Percentiles rank a stretch among this genome's conserved stretches.
phyloP scores from a whole-genome alignment of 2,113 vertebrate species.

The Pteruthius melanotis region DNA sequence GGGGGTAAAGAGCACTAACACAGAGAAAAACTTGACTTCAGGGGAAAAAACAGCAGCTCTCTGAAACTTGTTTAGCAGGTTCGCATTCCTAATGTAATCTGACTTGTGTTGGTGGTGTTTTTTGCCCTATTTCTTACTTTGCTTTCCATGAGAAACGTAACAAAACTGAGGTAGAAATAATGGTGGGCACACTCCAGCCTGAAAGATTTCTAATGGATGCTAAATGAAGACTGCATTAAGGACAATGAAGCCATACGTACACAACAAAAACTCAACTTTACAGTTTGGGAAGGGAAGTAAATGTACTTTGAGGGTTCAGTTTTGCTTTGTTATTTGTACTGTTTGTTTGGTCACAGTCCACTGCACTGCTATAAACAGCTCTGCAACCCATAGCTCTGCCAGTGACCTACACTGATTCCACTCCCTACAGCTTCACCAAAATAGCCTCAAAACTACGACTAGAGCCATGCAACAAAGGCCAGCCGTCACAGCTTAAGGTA shows the following conservation, averaged over 20 bases:
- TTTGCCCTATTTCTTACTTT: constrained; percentile 70
- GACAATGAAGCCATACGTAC: constrained; percentile 24
- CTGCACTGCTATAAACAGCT: constrained; percentile 64
- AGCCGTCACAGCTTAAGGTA: constrained; percentile 52
- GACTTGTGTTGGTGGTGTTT: not conserved
- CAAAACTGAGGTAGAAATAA: constrained; percentile 95
- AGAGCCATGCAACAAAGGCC: constrained; percentile 30
- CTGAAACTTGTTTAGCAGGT: constrained; percentile 70
- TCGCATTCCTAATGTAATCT: constrained; percentile 65
- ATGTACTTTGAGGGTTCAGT: constrained; percentile 45
- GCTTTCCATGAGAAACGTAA: constrained; percentile 82
- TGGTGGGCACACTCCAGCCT: constrained; percentile 75
- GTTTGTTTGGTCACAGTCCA: constrained; percentile 65
- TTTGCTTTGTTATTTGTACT: constrained; percentile 60
- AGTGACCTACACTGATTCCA: constrained; percentile 64
- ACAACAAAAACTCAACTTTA: constrained; percentile 40
- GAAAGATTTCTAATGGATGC: constrained; percentile 67
- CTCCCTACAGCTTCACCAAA: constrained; percentile 65
- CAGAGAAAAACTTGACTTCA: constrained; percentile 44
- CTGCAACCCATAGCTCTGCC: constrained; percentile 65
- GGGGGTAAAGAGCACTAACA: not conserved
- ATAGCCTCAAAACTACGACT: constrained; percentile 62
- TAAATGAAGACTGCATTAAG: constrained; percentile 64
- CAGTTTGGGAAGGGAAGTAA: constrained; percentile 33
- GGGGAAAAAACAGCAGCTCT: constrained; percentile 65